These are phyloP conservation scores for Amblyopsis hoosieri DNA, from an alignment of 2,797 vertebrate species.

Conservation along the genomic window DNA sequence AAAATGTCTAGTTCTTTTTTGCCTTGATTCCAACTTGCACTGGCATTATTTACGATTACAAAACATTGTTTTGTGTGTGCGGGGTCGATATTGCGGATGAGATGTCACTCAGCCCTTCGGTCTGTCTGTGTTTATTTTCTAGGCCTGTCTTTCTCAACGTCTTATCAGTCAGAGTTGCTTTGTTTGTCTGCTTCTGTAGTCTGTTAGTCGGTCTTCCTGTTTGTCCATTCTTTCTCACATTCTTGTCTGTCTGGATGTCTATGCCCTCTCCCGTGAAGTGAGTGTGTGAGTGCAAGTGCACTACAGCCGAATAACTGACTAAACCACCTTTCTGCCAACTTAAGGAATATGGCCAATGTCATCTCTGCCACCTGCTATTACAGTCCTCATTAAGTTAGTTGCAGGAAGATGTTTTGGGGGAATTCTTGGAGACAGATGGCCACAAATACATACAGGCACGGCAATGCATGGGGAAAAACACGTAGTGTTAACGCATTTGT, in stretches of 20 bases:
- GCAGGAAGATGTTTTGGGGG: constrained; percentile 2
- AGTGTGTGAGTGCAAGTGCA: not conserved
- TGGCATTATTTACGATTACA: no score
- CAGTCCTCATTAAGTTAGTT: constrained; percentile 47
- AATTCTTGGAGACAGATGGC: constrained; percentile 24
- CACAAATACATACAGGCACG: constrained; percentile 6
- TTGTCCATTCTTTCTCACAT: not conserved
- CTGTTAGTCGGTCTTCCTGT: not conserved
- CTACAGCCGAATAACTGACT: not conserved
- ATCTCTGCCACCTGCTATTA: constrained; percentile 50
- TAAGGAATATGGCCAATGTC: constrained; percentile 21
- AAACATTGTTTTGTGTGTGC: no score
- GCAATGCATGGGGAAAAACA: not conserved
- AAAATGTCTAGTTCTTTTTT: no score
- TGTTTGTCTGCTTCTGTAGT: not conserved
- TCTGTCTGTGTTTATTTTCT: no score
- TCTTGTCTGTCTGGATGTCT: not conserved
- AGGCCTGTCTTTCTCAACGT: no score
- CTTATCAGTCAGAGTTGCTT: no score
- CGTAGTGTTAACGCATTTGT: not conserved
- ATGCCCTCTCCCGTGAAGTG: not conserved
- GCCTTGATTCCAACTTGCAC: no score
- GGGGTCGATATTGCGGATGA: no score
- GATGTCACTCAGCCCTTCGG: no score
- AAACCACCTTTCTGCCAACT: constrained; percentile 20